These are phyloP conservation scores for Pristionchus maxplancki DNA, from an alignment of 2,888 invertebrate genomes.

Conservation along the genomic window DNA sequence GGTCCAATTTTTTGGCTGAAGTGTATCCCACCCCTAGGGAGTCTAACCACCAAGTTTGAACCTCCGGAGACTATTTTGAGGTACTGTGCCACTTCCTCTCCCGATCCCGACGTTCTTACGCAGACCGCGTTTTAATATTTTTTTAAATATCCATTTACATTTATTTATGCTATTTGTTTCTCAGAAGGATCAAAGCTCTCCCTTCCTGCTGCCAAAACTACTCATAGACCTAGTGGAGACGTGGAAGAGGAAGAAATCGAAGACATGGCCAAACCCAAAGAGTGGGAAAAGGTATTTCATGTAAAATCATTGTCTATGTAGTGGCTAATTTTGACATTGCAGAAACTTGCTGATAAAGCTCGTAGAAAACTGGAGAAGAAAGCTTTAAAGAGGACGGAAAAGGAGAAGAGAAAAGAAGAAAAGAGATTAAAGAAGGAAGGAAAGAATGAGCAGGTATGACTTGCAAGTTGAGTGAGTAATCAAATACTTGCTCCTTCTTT, in stretches of 20 bases:
- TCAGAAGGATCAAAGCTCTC: neutral
- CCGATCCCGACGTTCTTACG: too few relatives aligned
- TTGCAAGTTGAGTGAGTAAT: neutral
- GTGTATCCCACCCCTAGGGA: too few relatives aligned
- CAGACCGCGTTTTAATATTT: too few relatives aligned
- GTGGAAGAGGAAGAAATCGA: conserved; percentile 63
- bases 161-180: too few relatives aligned
- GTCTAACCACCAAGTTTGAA: too few relatives aligned
- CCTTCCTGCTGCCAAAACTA: conserved; percentile 9
- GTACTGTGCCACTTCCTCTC: too few relatives aligned
- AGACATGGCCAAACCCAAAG: conserved; percentile 65
- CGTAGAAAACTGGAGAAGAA: conserved; percentile 51
- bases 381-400: conserved; percentile 32
- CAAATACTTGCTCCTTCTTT: neutral
- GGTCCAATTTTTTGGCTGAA: too few relatives aligned
- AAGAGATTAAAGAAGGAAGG: conserved; percentile 42
- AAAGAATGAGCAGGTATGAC: neutral
- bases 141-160: too few relatives aligned
- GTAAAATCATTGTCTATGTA: neutral
- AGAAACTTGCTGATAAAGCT: conserved; percentile 51
- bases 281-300: conserved; percentile 62
- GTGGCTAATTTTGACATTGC: neutral
- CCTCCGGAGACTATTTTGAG: too few relatives aligned
- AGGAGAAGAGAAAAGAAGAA: conserved; percentile 43
- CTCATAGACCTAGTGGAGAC: neutral